These are phyloP conservation scores for Syrmaticus mikado DNA, from an alignment of 2,113 vertebrate species.

Conservation along the genomic window DNA sequence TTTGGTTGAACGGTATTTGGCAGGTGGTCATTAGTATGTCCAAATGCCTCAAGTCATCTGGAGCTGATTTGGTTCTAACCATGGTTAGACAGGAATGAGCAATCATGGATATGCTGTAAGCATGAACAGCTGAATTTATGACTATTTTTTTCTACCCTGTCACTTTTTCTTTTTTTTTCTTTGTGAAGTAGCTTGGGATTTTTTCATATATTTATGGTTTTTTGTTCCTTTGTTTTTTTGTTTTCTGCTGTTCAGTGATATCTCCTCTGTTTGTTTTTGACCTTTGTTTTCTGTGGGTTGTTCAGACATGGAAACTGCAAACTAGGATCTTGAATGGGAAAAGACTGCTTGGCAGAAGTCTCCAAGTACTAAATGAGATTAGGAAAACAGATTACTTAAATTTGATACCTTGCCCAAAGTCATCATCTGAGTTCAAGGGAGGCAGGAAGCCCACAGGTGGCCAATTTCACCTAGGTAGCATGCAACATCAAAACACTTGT, in stretches of 20 bases:
- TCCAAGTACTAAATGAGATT: neutral
- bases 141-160: neutral
- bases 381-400: neutral
- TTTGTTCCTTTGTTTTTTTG: neutral
- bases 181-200: rapidly evolving
- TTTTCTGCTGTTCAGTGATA: neutral
- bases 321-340: neutral
- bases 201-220: neutral
- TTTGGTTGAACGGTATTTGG: neutral
- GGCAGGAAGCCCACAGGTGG: neutral
- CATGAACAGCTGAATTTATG: neutral
- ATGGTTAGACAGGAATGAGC: neutral
- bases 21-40: neutral
- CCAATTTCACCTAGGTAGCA: neutral
- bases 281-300: neutral
- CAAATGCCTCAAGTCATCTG: neutral
- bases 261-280: neutral
- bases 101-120: neutral
- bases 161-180: neutral
- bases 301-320: neutral
- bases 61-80: neutral
- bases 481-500: neutral
- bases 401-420: neutral
- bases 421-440: neutral
- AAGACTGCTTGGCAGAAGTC: neutral